phyloP scores from a whole-genome alignment of 2,113 vertebrate genomes.

The Ailuropoda melanoleuca region DNA sequence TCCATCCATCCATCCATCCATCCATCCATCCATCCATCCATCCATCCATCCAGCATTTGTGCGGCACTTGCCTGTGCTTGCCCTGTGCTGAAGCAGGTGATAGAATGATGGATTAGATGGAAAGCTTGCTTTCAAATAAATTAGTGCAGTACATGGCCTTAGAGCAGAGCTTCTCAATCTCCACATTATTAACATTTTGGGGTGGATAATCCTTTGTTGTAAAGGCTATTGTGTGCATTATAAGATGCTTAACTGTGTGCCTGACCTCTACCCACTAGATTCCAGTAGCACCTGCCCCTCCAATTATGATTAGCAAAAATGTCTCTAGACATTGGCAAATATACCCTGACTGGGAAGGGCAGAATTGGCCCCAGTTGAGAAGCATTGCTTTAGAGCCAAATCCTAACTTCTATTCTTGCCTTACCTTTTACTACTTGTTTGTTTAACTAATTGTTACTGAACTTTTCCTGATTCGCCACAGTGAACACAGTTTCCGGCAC shows the following conservation, averaged over 20 bases:
- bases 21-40: background rate
- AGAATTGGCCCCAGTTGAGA: background rate
- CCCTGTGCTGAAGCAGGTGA: background rate
- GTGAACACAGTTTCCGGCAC: background rate
- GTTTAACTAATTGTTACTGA: background rate
- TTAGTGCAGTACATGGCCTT: background rate
- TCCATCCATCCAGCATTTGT: background rate
- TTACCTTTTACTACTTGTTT: background rate
- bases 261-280: background rate
- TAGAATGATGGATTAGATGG: background rate
- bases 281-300: background rate
- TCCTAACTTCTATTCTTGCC: background rate
- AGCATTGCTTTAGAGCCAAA: background rate
- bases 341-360: background rate
- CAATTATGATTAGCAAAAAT: background rate
- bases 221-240: background rate
- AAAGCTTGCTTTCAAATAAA: slow-evolving; percentile 35
- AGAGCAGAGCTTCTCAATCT: background rate
- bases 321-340: background rate
- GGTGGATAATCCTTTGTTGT: background rate
- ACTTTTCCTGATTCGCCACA: background rate
- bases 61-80: background rate
- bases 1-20: background rate
- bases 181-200: background rate
- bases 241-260: background rate